Evolutionary conservation across 2,888 invertebrate species (phyloP).

Genomic region (Calameuta filiformis): DNA sequence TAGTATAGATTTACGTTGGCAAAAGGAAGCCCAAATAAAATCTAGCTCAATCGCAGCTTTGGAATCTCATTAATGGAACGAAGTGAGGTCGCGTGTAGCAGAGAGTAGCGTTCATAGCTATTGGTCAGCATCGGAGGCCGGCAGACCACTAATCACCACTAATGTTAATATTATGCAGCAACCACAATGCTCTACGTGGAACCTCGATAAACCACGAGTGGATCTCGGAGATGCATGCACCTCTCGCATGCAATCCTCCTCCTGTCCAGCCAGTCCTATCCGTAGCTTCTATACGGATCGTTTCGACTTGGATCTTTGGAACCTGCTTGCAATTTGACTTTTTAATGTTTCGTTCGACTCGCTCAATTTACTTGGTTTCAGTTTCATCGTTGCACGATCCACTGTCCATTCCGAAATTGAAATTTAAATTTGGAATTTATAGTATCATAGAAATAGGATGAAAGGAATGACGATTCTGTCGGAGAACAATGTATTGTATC

Average conservation of each 20-base stretch:
- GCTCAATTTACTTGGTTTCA: neutral
- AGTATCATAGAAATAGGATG: neutral
- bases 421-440: neutral
- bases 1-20: neutral
- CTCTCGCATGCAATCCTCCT: conserved; percentile 55
- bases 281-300: neutral
- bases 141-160: conserved; percentile 62
- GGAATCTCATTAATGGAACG: conserved; percentile 58
- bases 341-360: neutral
- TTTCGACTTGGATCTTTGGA: neutral
- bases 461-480: neutral
- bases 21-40: neutral
- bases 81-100: conserved; percentile 45
- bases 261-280: conserved; percentile 27
- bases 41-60: conserved; percentile 15
- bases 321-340: neutral
- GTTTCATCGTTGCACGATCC: neutral
- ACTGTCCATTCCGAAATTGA: neutral
- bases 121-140: conserved; percentile 45
- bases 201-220: conserved; percentile 53
- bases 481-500: neutral
- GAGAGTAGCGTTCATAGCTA: conserved; percentile 44
- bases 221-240: conserved; percentile 55
- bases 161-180: conserved; percentile 64
- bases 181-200: conserved; percentile 59